Base-by-base conservation (phyloP, 2,888 invertebrate species). In the Drosophila formosana region DNA sequence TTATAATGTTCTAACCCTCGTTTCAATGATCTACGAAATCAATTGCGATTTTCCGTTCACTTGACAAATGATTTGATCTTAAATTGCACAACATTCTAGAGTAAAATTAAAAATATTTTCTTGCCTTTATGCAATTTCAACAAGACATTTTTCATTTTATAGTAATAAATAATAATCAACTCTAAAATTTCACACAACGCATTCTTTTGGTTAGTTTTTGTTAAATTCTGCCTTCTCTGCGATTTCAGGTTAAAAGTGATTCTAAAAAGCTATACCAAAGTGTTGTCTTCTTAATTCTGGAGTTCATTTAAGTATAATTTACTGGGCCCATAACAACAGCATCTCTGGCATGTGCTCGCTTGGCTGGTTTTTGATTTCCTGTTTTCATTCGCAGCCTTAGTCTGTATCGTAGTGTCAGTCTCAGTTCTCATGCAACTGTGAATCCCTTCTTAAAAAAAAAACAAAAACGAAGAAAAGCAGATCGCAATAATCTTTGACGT, bases 401-500 rank as follows among this genome's bases (percentile, higher is more conserved):
- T 41, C 37, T 6, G 30, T 28, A 4, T 28, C 28, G 28, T 30
- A 43, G 46, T 23, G n/a, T 32, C 43, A 26, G 39, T 43, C 39
- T 66, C 67, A 34, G 51, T 41, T 45, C 51, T 69, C 82, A 57
- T 55, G 64, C 70, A 80, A 76, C 83, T 78, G 83, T 72, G 83
- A 82, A 71, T 78, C 73, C 80, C 82, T 69, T 60, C 66, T 43
- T 46, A 45, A 61, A 79, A 70, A 49, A 41, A 39, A 56, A 5
- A 46, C 3, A 53, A 43, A 9, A 6, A 26, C 26, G 18, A 26
- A 39, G 39, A 34, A 58, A 67, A 51, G 56, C 39, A 30, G 63
- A 73, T 76, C 73, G 78, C 73, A 82, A 82, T 80, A 75, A 75
- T 41, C 34, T 73, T 79, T 84, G 83, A 84, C 83, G 83, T 84